These are phyloP conservation scores for Synergus japonicus DNA, from an alignment of 2,888 invertebrate species.

Conservation along the genomic window DNA sequence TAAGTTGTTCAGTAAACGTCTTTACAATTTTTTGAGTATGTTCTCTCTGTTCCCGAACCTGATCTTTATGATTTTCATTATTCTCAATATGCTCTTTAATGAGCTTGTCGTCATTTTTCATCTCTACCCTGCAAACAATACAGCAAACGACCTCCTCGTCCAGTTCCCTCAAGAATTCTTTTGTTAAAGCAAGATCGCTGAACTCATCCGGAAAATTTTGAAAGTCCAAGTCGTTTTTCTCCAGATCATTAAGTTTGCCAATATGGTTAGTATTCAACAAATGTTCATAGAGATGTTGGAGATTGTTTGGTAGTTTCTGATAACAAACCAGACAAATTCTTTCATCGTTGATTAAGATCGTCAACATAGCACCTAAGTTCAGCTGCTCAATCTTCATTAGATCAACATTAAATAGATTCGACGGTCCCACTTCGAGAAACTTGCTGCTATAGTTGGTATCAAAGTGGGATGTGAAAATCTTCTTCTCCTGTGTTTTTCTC, in stretches of 20 bases:
- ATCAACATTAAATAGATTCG: slow-evolving; percentile 51
- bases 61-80: slow-evolving; percentile 31
- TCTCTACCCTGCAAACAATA: slow-evolving; percentile 42
- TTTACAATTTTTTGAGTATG: slow-evolving; percentile 15
- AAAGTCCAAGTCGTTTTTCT: slow-evolving; percentile 51
- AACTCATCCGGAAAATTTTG: slow-evolving; percentile 52
- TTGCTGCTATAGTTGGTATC: slow-evolving; percentile 9
- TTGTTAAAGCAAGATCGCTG: slow-evolving; percentile 42
- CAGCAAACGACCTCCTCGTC: slow-evolving; percentile 44
- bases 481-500: not conserved
- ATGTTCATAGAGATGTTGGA: slow-evolving; percentile 60
- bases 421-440: slow-evolving; percentile 48
- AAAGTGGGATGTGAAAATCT: not conserved
- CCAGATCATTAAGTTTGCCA: slow-evolving; percentile 55
- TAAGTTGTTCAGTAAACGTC: slow-evolving; percentile 38
- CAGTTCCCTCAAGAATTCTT: slow-evolving; percentile 37
- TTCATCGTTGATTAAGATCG: slow-evolving; percentile 48
- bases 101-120: slow-evolving; percentile 43
- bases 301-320: slow-evolving; percentile 50
- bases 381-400: slow-evolving; percentile 48
- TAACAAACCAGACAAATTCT: slow-evolving; percentile 62
- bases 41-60: not conserved
- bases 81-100: slow-evolving; percentile 43
- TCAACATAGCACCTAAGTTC: slow-evolving; percentile 52
- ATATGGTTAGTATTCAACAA: slow-evolving; percentile 58